Evolutionary conservation across 1,140 invertebrate genomes (phyloP), one percentile per base, ranked within the genome.

Genomic region (Schmidtea mediterranea): DNA sequence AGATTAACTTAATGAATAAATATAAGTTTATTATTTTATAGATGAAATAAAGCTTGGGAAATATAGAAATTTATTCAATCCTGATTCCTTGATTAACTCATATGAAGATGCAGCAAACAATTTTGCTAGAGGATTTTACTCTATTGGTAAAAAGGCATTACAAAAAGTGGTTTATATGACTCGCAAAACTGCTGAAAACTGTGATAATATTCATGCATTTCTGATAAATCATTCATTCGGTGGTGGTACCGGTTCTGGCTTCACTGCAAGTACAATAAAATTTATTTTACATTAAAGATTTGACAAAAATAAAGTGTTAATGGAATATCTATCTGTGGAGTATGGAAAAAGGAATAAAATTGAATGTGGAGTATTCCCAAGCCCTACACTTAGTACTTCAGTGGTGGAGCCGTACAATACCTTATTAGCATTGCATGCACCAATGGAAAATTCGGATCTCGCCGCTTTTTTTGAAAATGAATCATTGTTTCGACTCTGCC

Each of bases 21-120:
- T n/a, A n/a, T n/a, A n/a, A n/a, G n/a, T n/a, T n/a, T n/a, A 15
- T 46, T 46, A 19, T 22, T 22, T 18, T 46, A 18, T 46, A 55
- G 58, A 62, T 52, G 59, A 63, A 51, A 52, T 61, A n/a, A 23
- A 58, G 23, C 59, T 55, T 13, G 59, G 59, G 1, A 43, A 38
- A 19, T 63, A 59, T 39, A 23, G 52, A 39, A 45, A 59, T 36
- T 47, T 63, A 24, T 61, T 59, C 51, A 55, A 63, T 45, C 59
- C 62, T 15, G 62, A 63, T 50, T 51, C 56, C 48, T 48, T 67
- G 16, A 53, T 59, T 38, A 61, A 57, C 36, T 73, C 73, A 2
- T 75, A 74, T 57, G 79, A 83, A 65, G 79, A 82, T 60, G 79
- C 79, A 23, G 78, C 78, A 48, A 81, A 80, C 64, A 80, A 80